A percentile compares a stretch with the other conserved stretches of the same genome.
Conservation (phyloP, 2,113 vertebrate genomes). For the Oplegnathus fasciatus region DNA sequence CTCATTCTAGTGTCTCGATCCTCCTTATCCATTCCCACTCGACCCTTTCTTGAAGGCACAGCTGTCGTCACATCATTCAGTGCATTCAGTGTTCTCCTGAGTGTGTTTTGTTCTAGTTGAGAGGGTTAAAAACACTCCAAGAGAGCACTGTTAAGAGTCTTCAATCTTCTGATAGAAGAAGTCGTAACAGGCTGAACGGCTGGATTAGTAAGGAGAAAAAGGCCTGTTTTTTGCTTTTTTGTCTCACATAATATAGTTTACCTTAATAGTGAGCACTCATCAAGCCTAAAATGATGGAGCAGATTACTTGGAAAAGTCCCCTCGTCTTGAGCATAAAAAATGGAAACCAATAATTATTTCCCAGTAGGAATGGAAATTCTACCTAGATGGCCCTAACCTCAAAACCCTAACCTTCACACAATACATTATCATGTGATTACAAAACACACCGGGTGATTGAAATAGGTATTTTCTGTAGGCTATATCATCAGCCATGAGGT, state of each 20-base stretch:
- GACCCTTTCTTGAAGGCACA: not conserved
- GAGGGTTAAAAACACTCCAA: not conserved
- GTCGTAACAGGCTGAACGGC: not conserved
- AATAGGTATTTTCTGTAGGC: conserved; percentile 20
- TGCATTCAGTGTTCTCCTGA: not conserved
- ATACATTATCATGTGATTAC: conserved; percentile 38
- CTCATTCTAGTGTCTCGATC: not conserved
- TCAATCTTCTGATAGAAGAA: not conserved
- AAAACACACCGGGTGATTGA: not conserved
- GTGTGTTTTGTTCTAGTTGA: not conserved
- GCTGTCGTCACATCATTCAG: not conserved
- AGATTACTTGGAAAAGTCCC: not conserved
- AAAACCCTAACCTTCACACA: conserved; percentile 22
- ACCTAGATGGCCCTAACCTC: conserved; percentile 1
- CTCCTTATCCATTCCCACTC: not conserved
- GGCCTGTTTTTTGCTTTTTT: not conserved
- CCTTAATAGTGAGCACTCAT: not conserved
- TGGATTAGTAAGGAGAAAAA: not conserved
- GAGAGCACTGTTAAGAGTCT: not conserved
- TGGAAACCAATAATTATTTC: not conserved
- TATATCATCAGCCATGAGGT: conserved; percentile 31
- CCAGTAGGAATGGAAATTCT: conserved; percentile 8
- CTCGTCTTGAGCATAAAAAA: not conserved
- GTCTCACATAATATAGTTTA: not conserved
- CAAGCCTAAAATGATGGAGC: not conserved